Evolutionary conservation across 2,797 vertebrate species (phyloP).

Genomic region (Morus bassanus): DNA sequence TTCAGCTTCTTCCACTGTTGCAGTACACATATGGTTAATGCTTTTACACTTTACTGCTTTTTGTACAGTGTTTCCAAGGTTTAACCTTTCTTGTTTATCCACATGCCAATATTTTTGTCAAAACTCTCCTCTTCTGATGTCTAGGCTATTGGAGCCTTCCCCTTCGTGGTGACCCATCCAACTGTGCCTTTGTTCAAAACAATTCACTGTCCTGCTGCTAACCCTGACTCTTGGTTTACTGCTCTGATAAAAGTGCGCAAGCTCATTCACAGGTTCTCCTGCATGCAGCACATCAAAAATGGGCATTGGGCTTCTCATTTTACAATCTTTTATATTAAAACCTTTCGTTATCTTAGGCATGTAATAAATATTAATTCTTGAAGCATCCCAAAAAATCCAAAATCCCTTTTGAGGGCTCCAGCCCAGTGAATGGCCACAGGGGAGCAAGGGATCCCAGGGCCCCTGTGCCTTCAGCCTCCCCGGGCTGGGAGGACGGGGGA

Average conservation of each 20-base stretch:
- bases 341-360: neutral
- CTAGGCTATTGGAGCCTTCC: neutral
- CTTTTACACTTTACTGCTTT: neutral
- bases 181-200: accelerated
- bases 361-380: neutral
- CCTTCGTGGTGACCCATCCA: neutral
- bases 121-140: neutral
- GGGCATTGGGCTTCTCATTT: neutral
- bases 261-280: neutral
- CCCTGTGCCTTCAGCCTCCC: neutral
- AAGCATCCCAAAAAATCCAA: neutral
- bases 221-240: neutral
- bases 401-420: neutral
- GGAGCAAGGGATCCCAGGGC: neutral
- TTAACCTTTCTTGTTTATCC: neutral
- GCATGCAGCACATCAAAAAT: neutral
- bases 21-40: neutral
- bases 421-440: accelerated
- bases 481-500: accelerated
- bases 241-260: neutral
- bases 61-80: neutral
- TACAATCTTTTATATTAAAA: neutral
- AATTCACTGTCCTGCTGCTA: neutral
- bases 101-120: neutral
- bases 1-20: neutral